These are phyloP conservation scores for Parnassius orleans DNA, from an alignment of 2,888 invertebrate genomes.

Conservation along the genomic window DNA sequence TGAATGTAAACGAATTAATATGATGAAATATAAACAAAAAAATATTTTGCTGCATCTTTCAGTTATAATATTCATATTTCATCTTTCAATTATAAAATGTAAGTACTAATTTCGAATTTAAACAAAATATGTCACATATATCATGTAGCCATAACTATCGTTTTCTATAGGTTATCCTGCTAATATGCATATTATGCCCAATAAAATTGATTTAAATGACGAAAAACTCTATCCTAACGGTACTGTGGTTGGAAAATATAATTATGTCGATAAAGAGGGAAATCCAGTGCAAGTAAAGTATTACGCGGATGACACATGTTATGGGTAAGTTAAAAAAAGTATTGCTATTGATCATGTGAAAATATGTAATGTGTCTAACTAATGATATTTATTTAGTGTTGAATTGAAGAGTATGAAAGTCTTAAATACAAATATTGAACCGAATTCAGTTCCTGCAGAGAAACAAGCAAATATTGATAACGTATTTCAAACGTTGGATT, in stretches of 20 bases:
- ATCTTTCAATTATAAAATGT: conserved; percentile 9
- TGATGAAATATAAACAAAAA: conserved; percentile 9
- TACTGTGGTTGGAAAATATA: conserved; percentile 86
- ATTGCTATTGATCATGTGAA: not conserved
- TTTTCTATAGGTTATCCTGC: conserved; percentile 47
- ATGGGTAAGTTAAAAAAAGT: conserved; percentile 73
- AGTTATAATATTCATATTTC: conserved; percentile 10
- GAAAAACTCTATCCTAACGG: conserved; percentile 86
- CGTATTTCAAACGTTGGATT: conserved; percentile 14
- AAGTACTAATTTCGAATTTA: conserved; percentile 7
- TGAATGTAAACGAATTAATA: conserved; percentile 13
- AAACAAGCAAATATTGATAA: conserved; percentile 30
- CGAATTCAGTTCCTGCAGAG: conserved; percentile 3
- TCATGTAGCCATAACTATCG: not conserved
- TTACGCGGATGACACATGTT: conserved; percentile 83
- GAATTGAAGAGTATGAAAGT: conserved; percentile 63
- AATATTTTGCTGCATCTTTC: conserved; percentile 4
- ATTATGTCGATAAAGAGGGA: conserved; percentile 84
- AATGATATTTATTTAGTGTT: conserved; percentile 47
- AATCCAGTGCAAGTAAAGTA: conserved; percentile 84
- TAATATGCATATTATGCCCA: conserved; percentile 31
- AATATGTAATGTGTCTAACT: no score
- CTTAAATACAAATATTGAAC: conserved; percentile 30
- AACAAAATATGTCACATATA: not conserved
- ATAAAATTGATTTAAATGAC: conserved; percentile 57